Conservation (phyloP, 2,113 vertebrate genomes). For the Bufo bufo region DNA sequence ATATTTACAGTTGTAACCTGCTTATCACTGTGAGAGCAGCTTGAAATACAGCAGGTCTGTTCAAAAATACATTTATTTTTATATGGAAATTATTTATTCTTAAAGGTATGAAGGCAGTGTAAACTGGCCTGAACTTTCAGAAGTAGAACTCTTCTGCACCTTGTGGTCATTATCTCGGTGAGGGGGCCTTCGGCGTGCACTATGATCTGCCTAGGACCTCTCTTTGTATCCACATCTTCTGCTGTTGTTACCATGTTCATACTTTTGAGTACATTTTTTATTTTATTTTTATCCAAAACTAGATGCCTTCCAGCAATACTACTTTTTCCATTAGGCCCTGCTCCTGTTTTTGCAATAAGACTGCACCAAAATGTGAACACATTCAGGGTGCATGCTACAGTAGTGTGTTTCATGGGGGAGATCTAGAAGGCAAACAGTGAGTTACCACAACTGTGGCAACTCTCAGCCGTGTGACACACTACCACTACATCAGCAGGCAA, state of each 20-base stretch:
- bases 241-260: too few species aligned
- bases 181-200: not conserved
- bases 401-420: too few species aligned
- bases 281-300: not conserved
- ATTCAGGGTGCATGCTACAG: too few species aligned
- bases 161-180: not conserved
- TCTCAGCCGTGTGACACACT: too few species aligned
- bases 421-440: too few species aligned
- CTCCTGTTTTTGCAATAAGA: too few species aligned
- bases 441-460: too few species aligned
- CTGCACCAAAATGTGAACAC: too few species aligned
- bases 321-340: too few species aligned
- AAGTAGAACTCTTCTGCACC: not conserved
- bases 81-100: conserved; percentile 64
- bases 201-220: not conserved
- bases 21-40: conserved; percentile 29
- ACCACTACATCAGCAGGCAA: too few species aligned
- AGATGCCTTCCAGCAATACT: too few species aligned
- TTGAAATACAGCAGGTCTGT: conserved; percentile 68
- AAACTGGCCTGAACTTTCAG: conserved; percentile 56
- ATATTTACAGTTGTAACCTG: not conserved
- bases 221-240: not conserved
- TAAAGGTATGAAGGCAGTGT: conserved; percentile 69
- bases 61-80: conserved; percentile 68
- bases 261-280: too few species aligned